Evolutionary conservation across 2,797 vertebrate species (phyloP).

Genomic region (Dryobates pubescens): DNA sequence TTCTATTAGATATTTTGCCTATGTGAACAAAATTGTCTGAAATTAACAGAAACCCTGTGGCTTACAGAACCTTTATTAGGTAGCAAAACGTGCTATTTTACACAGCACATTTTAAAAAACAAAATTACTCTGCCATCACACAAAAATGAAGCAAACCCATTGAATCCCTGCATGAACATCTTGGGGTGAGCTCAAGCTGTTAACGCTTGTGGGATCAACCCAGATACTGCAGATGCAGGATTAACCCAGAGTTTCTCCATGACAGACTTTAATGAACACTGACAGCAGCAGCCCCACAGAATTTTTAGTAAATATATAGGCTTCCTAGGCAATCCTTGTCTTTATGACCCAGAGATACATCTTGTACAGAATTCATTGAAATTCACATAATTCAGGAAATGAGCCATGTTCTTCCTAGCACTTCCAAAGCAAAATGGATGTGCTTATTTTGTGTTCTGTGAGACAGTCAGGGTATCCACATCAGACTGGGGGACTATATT

Average conservation of each 20-base stretch:
- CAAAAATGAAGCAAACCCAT: conserved; percentile 1
- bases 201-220: neutral
- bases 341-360: neutral
- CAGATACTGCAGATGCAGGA: neutral
- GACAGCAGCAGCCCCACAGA: neutral
- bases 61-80: conserved; percentile 17
- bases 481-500: neutral
- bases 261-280: neutral
- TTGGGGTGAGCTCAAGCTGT: conserved; percentile 26
- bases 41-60: conserved; percentile 12
- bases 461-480: neutral
- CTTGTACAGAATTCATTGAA: neutral
- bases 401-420: neutral
- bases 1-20: neutral
- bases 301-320: neutral
- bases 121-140: neutral
- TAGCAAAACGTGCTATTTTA: conserved; percentile 31
- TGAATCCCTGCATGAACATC: neutral
- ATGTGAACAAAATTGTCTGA: neutral
- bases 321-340: neutral
- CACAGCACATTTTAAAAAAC: neutral
- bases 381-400: neutral
- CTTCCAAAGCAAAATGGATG: neutral
- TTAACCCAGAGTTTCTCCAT: conserved; percentile 17
- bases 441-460: neutral